These are phyloP conservation scores for Bombus fervidus DNA, from an alignment of 1,140 invertebrate genomes.

Conservation along the genomic window DNA sequence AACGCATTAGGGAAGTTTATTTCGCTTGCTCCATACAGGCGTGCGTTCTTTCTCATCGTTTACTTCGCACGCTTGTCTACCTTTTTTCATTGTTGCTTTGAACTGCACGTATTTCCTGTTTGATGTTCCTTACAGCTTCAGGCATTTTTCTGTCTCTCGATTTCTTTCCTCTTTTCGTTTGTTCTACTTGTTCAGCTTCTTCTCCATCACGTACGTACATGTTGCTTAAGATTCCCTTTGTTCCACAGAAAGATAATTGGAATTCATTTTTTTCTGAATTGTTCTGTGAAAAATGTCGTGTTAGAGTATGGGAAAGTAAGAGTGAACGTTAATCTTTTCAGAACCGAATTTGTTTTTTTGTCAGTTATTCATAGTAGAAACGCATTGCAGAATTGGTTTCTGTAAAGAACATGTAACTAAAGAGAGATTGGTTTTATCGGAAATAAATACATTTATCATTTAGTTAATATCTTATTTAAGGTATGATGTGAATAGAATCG, in stretches of 20 bases:
- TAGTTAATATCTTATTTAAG: neutral
- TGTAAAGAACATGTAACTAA: no score
- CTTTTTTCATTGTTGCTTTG: neutral
- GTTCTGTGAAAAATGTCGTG: neutral
- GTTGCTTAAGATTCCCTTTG: neutral
- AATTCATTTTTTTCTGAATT: neutral
- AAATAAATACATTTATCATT: neutral
- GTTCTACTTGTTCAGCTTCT: neutral
- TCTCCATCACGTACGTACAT: no score
- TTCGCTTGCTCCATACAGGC: neutral
- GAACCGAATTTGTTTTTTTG: neutral
- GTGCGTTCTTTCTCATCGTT: conserved; percentile 5
- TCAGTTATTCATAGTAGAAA: no score
- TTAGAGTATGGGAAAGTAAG: neutral
- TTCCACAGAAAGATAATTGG: neutral
- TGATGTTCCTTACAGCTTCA: neutral
- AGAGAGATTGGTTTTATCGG: neutral
- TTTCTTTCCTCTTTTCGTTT: neutral
- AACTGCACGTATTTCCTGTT: neutral
- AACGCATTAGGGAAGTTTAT: conserved; percentile 1
- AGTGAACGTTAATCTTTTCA: neutral
- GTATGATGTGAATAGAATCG: no score
- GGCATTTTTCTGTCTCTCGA: neutral
- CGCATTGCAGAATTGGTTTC: neutral
- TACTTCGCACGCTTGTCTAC: conserved; percentile 4